These are phyloP conservation scores for Ptiloglossa arizonensis DNA, from an alignment of 1,140 invertebrate genomes.

Conservation along the genomic window DNA sequence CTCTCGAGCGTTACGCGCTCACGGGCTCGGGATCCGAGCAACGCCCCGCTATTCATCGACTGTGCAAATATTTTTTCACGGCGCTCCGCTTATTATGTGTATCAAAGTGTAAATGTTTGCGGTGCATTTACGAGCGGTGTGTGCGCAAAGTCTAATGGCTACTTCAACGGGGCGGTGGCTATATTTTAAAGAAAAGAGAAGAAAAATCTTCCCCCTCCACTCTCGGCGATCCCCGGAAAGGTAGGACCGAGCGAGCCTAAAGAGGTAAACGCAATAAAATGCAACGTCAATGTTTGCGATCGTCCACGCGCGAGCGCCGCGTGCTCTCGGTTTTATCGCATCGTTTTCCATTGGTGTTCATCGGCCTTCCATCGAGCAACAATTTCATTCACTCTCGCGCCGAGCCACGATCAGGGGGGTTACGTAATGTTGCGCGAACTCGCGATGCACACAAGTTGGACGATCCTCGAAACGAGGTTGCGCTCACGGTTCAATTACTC, in stretches of 20 bases:
- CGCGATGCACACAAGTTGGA: not conserved
- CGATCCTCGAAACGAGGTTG: not conserved
- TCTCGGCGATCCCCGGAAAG: not conserved
- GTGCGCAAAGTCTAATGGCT: slow-evolving; percentile 10
- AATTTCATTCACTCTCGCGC: slow-evolving; percentile 27
- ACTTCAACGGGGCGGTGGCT: not conserved
- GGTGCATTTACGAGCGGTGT: slow-evolving; percentile 30
- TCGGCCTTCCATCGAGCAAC: not conserved
- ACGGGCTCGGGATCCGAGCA: not conserved
- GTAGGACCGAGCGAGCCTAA: not conserved
- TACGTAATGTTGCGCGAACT: slow-evolving; percentile 19
- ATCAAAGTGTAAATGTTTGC: slow-evolving; percentile 44
- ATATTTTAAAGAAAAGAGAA: slow-evolving; percentile 14
- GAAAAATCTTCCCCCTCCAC: too few species aligned
- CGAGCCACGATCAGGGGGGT: not conserved
- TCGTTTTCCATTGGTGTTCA: not conserved
- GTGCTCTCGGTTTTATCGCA: not conserved
- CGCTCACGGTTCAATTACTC: not conserved
- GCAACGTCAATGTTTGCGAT: too few species aligned
- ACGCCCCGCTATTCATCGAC: slow-evolving; percentile 15
- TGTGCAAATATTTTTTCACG: slow-evolving; percentile 38
- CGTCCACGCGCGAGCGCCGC: not conserved
- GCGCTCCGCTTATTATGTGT: slow-evolving; percentile 25
- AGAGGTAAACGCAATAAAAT: not conserved
- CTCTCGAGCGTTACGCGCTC: not conserved